Percentiles rank a stretch among this genome's conserved stretches.
These are phyloP conservation scores for Nothobranchius furzeri DNA, from an alignment of 2,113 vertebrate species.

Conservation along the genomic window DNA sequence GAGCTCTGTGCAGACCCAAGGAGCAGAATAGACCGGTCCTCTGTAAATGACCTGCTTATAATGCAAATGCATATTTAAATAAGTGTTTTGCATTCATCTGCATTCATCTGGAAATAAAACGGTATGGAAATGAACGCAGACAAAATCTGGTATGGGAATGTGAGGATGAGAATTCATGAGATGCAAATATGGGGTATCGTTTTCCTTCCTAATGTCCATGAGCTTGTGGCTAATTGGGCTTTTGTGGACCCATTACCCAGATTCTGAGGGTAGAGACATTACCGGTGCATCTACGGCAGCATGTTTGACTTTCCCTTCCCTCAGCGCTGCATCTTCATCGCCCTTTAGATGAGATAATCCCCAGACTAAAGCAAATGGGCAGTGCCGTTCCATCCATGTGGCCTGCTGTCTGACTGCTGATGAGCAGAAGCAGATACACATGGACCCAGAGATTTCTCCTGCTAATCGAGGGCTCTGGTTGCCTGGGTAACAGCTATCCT, in stretches of 20 bases:
- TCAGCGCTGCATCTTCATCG: conserved; percentile 29
- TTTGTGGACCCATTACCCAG: conserved; percentile 81
- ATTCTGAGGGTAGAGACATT: conserved; percentile 76
- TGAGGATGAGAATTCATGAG: conserved; percentile 74
- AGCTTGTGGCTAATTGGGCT: conserved; percentile 78
- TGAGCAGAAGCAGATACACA: conserved; percentile 22
- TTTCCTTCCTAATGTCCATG: conserved; percentile 73
- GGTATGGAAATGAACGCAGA: conserved; percentile 41
- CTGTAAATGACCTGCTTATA: conserved; percentile 55
- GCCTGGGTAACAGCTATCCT: conserved; percentile 6
- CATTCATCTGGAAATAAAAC: conserved; percentile 76
- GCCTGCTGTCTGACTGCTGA: conserved; percentile 33
- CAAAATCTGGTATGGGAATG: conserved; percentile 49
- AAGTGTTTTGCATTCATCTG: conserved; percentile 76
- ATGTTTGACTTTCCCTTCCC: conserved; percentile 75
- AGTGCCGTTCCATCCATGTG: conserved; percentile 59
- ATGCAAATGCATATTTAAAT: conserved; percentile 82
- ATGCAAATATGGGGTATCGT: conserved; percentile 79
- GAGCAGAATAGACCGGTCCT: conserved; percentile 49
- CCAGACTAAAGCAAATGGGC: conserved; percentile 69
- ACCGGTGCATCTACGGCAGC: conserved; percentile 53
- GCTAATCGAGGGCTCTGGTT: conserved; percentile 19
- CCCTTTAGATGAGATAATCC: conserved; percentile 64
- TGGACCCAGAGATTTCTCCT: conserved; percentile 16
- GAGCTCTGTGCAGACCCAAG: conserved; percentile 27